Base-by-base conservation (phyloP, 2,888 invertebrate genomes). In the Amphipyra berbera region DNA sequence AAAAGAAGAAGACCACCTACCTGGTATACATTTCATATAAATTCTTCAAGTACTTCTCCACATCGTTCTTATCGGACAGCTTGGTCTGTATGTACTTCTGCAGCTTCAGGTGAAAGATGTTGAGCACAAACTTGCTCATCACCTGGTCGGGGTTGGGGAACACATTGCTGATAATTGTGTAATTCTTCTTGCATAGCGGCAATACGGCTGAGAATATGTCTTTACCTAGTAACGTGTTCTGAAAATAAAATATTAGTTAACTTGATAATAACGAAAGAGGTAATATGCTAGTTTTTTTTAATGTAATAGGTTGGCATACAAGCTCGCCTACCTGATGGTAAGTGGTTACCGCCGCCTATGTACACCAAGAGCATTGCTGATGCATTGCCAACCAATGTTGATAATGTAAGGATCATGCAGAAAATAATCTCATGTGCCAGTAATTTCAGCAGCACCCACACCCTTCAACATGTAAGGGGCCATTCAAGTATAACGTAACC, bases 141-240 rank as follows among this genome's bases (percentile, higher is more conserved):
- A 99, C 99, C 95, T 98, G 98, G 76, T 99, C 98, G 0, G 99
- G 98, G 90, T 98, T 98, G 6, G 97, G 97, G 88, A 99, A 99
- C 1, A 99, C 99, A 84, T 97, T 97, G 84, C 97, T 97, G 69
- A 98, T 98, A 68, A 97, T 96, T 81, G 96, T 96, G 89, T 98
- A 96, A 92, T 98, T 98, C 85, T 97, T 97, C 80, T 97, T 97
- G 90, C 99, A 99, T 77, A 99, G 95, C 0, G 98, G 98, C 46
- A 98, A 95, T 10, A 99, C 97, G 64, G 99, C 97, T 53, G 96
- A 96, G 92, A 99, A 99, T 58, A 99, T 97, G 88, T 99, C 98
- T 87, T 97, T 97, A 21, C 97, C 97, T 6, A 97, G 96, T 78
- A 98, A 97, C 0, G 98, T 97, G 77, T 97, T 97, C 97, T 98